Conservation (phyloP, 2,797 vertebrate genomes). For the Bovichtus diacanthus region DNA sequence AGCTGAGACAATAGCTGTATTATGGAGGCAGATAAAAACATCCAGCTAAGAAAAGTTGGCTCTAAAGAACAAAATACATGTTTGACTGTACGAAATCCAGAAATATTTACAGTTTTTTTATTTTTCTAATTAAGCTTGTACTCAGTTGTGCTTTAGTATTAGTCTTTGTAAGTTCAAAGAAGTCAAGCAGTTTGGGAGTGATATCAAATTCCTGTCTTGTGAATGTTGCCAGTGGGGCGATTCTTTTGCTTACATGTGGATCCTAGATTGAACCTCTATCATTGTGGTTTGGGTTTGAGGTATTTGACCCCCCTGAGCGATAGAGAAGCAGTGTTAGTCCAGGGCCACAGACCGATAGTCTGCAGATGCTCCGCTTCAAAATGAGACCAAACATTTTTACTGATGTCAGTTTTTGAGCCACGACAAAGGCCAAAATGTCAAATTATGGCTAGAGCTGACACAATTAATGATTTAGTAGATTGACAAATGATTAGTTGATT, state of each 20-base stretch:
- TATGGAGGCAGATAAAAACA: conserved; percentile 53
- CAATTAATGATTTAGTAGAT: background rate
- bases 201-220: conserved; percentile 9
- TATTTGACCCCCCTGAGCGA: conserved; percentile 1
- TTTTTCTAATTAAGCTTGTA: background rate
- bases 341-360: background rate
- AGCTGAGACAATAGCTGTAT: conserved; percentile 59
- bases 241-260: conserved; percentile 10
- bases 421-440: no score
- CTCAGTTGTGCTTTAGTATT: background rate
- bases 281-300: conserved; percentile 20
- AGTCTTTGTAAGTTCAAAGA: background rate
- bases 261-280: conserved; percentile 21
- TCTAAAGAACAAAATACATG: conserved; percentile 28
- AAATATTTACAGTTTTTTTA: background rate
- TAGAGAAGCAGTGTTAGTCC: background rate
- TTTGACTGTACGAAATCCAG: background rate
- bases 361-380: no score
- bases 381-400: no score
- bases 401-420: no score
- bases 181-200: background rate
- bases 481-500: background rate
- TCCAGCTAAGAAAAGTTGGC: conserved; percentile 19
- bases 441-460: background rate
- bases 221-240: background rate